phyloP scores from a whole-genome alignment of 2,888 invertebrate genomes.

The Orthonychiurus folsomi region DNA sequence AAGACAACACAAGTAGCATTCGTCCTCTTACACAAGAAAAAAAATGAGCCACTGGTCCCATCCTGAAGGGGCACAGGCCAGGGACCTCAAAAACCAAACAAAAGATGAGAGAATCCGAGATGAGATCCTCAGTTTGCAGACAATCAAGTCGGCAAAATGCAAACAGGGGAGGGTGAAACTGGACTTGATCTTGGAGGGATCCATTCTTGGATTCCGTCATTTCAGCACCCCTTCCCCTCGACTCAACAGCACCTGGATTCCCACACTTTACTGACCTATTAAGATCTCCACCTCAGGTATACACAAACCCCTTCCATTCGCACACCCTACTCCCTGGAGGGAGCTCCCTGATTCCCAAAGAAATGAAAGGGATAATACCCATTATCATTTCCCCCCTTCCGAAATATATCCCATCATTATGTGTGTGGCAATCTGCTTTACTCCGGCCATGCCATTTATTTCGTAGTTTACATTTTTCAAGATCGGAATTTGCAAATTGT shows the following conservation, averaged over 20 bases:
- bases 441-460: too few relatives aligned
- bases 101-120: slow-evolving; percentile 17
- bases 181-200: background rate
- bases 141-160: slow-evolving; percentile 22
- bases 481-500: too few relatives aligned
- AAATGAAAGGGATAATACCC: too few relatives aligned
- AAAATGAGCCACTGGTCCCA: background rate
- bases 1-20: slow-evolving; percentile 25
- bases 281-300: background rate
- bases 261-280: slow-evolving; percentile 33
- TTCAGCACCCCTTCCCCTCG: background rate
- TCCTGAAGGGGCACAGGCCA: background rate
- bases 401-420: too few relatives aligned
- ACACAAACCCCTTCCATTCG: background rate
- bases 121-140: too few relatives aligned
- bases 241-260: slow-evolving; percentile 37
- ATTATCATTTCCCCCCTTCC: too few relatives aligned
- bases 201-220: background rate
- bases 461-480: too few relatives aligned
- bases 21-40: background rate
- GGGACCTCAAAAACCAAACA: background rate
- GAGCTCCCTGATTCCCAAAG: too few relatives aligned
- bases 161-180: slow-evolving; percentile 6
- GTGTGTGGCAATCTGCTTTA: too few relatives aligned
- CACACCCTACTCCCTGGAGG: background rate